Percentiles rank a stretch among this genome's conserved stretches.
Evolutionary conservation across 2,797 vertebrate species (phyloP).

Genomic region (Sparidentex hasta): DNA sequence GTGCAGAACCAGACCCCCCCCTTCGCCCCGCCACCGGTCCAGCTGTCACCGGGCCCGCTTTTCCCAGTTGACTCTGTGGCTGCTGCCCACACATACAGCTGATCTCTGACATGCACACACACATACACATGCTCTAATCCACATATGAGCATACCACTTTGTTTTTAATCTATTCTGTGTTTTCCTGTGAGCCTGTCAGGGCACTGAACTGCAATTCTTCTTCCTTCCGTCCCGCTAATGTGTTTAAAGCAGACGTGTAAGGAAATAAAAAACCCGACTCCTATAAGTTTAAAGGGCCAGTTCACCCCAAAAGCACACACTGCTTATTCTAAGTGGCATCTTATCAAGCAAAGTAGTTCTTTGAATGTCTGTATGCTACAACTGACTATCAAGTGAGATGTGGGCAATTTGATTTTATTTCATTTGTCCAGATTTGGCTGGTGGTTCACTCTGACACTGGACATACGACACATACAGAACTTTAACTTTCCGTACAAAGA

Average conservation of each 20-base stretch:
- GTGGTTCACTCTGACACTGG: no score
- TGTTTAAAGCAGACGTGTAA: conserved; percentile 6
- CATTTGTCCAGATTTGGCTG: no score
- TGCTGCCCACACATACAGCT: conserved; percentile 62
- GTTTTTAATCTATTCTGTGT: conserved; percentile 66
- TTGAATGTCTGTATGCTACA: no score
- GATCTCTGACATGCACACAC: conserved; percentile 62
- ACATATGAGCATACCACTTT: conserved; percentile 81
- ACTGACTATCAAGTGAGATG: no score
- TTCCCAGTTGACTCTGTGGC: conserved; percentile 55
- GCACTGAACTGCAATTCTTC: conserved; percentile 15
- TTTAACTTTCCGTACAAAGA: no score
- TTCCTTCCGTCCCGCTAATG: not conserved
- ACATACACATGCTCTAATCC: conserved; percentile 69
- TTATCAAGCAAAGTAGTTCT: no score
- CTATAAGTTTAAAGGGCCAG: conserved; percentile 21
- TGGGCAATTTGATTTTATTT: no score
- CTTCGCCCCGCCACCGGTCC: conserved; percentile 52
- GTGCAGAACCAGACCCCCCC: conserved; percentile 57
- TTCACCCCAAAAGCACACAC: not conserved
- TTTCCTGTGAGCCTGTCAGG: not conserved
- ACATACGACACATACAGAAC: no score
- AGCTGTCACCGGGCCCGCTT: conserved; percentile 78
- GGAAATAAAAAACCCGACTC: conserved; percentile 6
- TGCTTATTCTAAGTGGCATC: not conserved